Conservation (phyloP, 2,113 vertebrate genomes). For the Upupa epops region DNA sequence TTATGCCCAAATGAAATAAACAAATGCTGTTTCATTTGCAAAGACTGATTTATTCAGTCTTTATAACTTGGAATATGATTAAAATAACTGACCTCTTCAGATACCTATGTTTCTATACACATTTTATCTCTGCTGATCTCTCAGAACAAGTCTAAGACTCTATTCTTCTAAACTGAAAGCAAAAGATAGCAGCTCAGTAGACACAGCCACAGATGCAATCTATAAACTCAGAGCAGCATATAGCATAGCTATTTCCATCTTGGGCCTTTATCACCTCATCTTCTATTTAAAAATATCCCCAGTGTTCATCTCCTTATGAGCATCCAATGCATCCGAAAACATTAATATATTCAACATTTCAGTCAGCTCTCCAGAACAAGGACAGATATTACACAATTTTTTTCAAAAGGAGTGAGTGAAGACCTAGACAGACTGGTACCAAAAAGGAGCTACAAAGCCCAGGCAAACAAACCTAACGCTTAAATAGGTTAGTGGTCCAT, state of each 20-base stretch:
- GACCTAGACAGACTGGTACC: not conserved
- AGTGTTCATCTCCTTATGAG: not conserved
- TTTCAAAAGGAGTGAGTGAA: not conserved
- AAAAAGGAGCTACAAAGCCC: not conserved
- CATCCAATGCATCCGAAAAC: not conserved
- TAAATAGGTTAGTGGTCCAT: not conserved
- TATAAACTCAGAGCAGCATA: not conserved
- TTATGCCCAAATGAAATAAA: not conserved
- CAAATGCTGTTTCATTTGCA: not conserved
- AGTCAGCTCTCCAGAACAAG: not conserved
- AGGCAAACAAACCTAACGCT: not conserved
- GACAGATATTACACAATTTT: not conserved
- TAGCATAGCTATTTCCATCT: not conserved
- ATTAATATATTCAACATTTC: not conserved
- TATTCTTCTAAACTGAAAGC: not conserved
- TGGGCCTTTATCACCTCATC: not conserved
- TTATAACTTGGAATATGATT: not conserved
- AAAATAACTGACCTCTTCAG: not conserved
- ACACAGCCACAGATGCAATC: not conserved
- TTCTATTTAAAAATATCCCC: not conserved
- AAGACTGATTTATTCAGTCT: not conserved
- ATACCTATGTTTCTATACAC: not conserved
- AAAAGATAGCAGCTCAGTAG: not conserved
- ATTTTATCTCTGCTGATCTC: not conserved
- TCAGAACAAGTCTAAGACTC: not conserved